Evolutionary conservation across 2,888 invertebrate species (phyloP).

Genomic region (Elegia similella): DNA sequence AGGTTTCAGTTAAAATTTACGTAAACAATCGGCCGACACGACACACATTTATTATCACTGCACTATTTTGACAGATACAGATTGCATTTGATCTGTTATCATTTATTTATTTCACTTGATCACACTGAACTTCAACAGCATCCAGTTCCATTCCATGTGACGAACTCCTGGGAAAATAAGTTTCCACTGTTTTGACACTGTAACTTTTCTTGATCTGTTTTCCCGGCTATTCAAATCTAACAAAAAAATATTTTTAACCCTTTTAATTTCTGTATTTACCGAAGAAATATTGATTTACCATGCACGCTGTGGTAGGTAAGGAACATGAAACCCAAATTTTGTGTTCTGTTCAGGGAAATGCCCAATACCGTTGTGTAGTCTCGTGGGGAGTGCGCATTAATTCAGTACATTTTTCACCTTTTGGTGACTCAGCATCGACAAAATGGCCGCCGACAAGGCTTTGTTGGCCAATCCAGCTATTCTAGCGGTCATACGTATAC

Average conservation of each 20-base stretch:
- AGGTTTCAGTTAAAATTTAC: slow-evolving; percentile 43
- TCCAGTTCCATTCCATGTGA: slow-evolving; percentile 42
- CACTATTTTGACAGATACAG: slow-evolving; percentile 62
- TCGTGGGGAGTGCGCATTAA: slow-evolving; percentile 80
- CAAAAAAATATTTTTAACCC: neutral
- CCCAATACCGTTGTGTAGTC: slow-evolving; percentile 83
- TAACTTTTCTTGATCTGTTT: slow-evolving; percentile 2
- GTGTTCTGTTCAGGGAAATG: slow-evolving; percentile 81
- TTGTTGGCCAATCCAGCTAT: slow-evolving; percentile 70
- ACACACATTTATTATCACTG: slow-evolving; percentile 53
- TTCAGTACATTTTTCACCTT: slow-evolving; percentile 84
- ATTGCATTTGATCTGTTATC: slow-evolving; percentile 29
- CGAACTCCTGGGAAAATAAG: slow-evolving; percentile 33
- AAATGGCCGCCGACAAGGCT: slow-evolving; percentile 84
- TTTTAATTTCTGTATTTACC: slow-evolving; percentile 24
- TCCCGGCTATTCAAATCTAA: neutral
- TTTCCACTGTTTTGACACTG: neutral
- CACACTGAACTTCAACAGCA: slow-evolving; percentile 3
- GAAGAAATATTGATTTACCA: slow-evolving; percentile 45
- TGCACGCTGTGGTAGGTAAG: slow-evolving; percentile 58
- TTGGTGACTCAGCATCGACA: slow-evolving; percentile 84
- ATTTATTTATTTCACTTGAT: slow-evolving; percentile 9
- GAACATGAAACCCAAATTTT: slow-evolving; percentile 80
- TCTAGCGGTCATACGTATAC: slow-evolving; percentile 62
- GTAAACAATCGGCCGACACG: slow-evolving; percentile 60